phyloP scores from a whole-genome alignment of 2,797 vertebrate genomes.

The Pantherophis alleghaniensis region DNA sequence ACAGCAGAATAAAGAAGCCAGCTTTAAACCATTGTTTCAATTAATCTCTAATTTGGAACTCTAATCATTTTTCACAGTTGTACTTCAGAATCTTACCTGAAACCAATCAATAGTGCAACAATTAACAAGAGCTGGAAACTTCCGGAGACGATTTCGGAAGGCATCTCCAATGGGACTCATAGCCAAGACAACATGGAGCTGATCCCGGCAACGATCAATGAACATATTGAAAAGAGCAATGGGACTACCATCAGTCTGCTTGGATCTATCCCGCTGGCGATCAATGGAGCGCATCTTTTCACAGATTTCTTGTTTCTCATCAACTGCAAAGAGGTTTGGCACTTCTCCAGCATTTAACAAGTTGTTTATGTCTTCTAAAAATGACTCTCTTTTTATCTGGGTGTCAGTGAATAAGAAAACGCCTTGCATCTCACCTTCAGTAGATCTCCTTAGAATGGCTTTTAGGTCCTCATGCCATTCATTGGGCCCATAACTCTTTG shows the following conservation, averaged over 20 bases:
- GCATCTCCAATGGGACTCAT: conserved; percentile 93
- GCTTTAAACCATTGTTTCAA: neutral
- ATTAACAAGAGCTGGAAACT: conserved; percentile 75
- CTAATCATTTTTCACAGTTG: neutral
- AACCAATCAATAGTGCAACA: conserved; percentile 81
- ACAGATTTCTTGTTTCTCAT: conserved; percentile 89
- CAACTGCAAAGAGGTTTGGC: conserved; percentile 85
- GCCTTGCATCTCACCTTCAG: conserved; percentile 80
- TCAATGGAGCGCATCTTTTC: conserved; percentile 86
- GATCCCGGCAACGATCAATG: conserved; percentile 84
- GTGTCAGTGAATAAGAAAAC: conserved; percentile 90
- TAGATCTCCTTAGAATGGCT: conserved; percentile 80
- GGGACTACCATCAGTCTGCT: conserved; percentile 86
- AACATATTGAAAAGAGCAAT: conserved; percentile 91
- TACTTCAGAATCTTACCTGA: conserved; percentile 64
- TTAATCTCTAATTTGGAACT: neutral
- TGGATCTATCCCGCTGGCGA: conserved; percentile 80
- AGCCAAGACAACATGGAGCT: conserved; percentile 87
- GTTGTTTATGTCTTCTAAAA: conserved; percentile 89
- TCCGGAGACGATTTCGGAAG: conserved; percentile 83
- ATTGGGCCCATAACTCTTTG: conserved; percentile 79
- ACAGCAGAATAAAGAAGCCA: neutral
- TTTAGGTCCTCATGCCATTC: conserved; percentile 91
- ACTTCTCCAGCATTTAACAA: conserved; percentile 91
- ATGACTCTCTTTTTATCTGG: conserved; percentile 90